phyloP scores from a whole-genome alignment of 2,888 invertebrate species.

The Heliconius hortense region DNA sequence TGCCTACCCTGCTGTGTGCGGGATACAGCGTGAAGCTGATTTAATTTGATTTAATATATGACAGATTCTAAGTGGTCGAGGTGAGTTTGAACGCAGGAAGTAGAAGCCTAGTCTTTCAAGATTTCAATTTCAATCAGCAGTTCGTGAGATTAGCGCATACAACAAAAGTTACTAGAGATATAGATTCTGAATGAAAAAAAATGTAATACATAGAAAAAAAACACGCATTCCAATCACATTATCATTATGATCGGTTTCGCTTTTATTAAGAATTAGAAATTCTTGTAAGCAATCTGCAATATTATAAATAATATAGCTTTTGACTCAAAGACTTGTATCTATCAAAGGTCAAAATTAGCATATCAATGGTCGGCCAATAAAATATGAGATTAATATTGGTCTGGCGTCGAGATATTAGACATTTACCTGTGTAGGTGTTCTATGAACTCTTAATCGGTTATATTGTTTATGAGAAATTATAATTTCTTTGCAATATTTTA shows the following conservation, averaged over 20 bases:
- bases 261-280: slow-evolving; percentile 17
- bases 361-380: slow-evolving; percentile 27
- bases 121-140: no score
- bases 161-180: no score
- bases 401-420: slow-evolving; percentile 5
- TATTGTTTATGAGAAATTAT: background rate
- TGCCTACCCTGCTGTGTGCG: no score
- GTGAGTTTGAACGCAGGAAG: background rate
- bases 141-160: no score
- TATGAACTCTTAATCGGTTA: slow-evolving; percentile 2
- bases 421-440: slow-evolving; percentile 24
- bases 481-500: background rate
- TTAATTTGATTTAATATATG: no score
- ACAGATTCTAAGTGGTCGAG: background rate
- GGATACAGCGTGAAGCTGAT: no score
- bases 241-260: slow-evolving; percentile 7
- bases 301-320: slow-evolving; percentile 5
- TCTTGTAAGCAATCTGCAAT: slow-evolving; percentile 25
- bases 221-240: slow-evolving; percentile 3
- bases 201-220: background rate
- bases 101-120: no score
- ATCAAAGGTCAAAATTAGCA: slow-evolving; percentile 25
- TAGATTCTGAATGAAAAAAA: no score
- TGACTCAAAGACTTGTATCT: slow-evolving; percentile 15
- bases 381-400: slow-evolving; percentile 26